Base-by-base conservation (phyloP, 1,140 invertebrate species). In the Halictus rubicundus region DNA sequence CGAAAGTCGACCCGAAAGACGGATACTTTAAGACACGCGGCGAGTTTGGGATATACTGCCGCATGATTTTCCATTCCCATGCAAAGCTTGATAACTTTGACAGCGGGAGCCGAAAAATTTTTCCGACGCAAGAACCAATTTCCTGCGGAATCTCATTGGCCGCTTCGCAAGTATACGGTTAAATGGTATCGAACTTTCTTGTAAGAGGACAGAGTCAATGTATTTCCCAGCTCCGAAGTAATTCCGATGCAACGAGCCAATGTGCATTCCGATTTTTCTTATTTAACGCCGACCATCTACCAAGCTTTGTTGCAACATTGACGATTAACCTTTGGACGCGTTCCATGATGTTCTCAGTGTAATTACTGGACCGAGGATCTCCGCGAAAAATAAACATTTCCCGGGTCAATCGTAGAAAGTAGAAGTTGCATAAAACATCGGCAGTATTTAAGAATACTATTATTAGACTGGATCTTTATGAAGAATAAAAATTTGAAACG, bases 31-130 rank as follows among this genome's bases (percentile, higher is more conserved):
- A 23, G 42, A 32, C 57, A 65, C 19, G 68, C n/a, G 23, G 64
- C 23, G 49, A 78, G 63, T 57, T 78, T 72, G 12, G 46, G 32
- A n/a, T 65, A 27, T 25, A 72, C 60, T 23, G 21, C 16, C 7
- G 32, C 27, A 32, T 54, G 69, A 78, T 78, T 72, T 72, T 78
- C 69, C 49, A 78, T 78, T 78, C 60, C 46, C 52, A 78, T 72
- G 76, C 76, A 72, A 78, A 78, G 69, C 69, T 57, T 72, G 49
- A 72, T 78, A 78, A 78, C 68, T 25, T 46, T 64, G 32, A 42
- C 69, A 57, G 49, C 60, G n/a, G 32, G 52, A 46, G 49, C 39
- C 52, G 59, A 37, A 42, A 46, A 61, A 63, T 57, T 70, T 57
- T 63, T 32, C 16, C 25, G 32, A 27, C 9, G 32, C 75, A 16